phyloP scores from a whole-genome alignment of 2,113 vertebrate species.

The Thamnophis sirtalis region DNA sequence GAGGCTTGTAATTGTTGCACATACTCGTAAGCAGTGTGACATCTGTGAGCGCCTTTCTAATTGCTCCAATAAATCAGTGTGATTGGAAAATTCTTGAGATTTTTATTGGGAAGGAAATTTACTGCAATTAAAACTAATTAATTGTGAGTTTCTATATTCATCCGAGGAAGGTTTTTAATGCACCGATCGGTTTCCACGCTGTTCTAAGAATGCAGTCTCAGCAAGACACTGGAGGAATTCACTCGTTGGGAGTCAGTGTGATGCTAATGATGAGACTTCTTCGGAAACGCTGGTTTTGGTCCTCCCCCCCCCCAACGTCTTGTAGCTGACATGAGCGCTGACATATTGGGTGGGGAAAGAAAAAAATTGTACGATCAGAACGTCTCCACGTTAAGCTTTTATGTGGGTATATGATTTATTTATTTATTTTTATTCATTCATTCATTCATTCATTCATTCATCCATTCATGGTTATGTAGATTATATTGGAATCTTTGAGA shows the following conservation, averaged over 20 bases:
- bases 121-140: slow-evolving; percentile 81
- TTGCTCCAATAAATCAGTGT: slow-evolving; percentile 81
- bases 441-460: too few relatives aligned
- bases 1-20: slow-evolving; percentile 56
- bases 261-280: background rate
- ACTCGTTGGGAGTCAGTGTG: slow-evolving; percentile 51
- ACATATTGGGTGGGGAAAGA: background rate
- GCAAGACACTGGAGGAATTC: slow-evolving; percentile 50
- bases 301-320: too few relatives aligned
- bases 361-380: background rate
- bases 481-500: too few relatives aligned
- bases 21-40: slow-evolving; percentile 71
- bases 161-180: slow-evolving; percentile 58
- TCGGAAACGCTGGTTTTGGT: background rate
- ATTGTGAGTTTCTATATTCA: slow-evolving; percentile 75
- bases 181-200: slow-evolving; percentile 37
- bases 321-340: background rate
- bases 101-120: slow-evolving; percentile 81
- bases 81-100: slow-evolving; percentile 82
- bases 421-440: too few relatives aligned
- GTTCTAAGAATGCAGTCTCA: slow-evolving; percentile 50
- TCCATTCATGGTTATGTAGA: too few relatives aligned
- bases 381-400: background rate
- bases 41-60: slow-evolving; percentile 80
- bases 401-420: too few relatives aligned